Evolutionary conservation across 2,113 vertebrate species (phyloP), one percentile per base, ranked within the genome.

Genomic region (Cynocephalus volans): DNA sequence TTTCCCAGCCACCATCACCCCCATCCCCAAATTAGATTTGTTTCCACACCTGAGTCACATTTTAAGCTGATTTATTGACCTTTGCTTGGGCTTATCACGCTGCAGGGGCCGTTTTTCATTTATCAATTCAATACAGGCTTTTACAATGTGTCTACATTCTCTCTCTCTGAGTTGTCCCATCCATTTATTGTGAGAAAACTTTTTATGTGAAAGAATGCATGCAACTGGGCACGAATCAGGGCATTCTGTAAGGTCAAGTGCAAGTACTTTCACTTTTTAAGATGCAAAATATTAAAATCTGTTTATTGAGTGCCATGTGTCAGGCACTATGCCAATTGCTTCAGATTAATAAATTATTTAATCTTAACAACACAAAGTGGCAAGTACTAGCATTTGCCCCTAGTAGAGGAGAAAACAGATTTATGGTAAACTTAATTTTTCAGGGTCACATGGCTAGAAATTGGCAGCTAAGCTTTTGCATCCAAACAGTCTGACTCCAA

Each of bases 71-170:
- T 83, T 88, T 52, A 56, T 86, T 50, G 33, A 67, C 87, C 50
- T 87, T 95, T 95, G 41, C n/a, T 91, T 93, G 45, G 26, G 33
- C 31, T 80, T 70, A 95, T 80, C 48, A 84, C 85, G 31, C 83
- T 56, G 23, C 28, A 60, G 8, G 15, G 19, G 36, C 8, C 21
- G 65, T 88, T 96, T 81, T 1, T 90, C n/a, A 58, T 77, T 76
- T 41, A 65, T 65, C 60, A 26, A 76, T 95, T 90, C 31, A 92
- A 54, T 50, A 67, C 9, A 86, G 41, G 24, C 19, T 83, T 89
- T 81, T 50, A 21, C 12, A 76, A 13, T 13, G 10, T 52, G 0
- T 50, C 41, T 5, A 4, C 18, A 9, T 6, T 76, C 6, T 48
- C 21, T 69, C 8, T 95, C 28, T 82, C 8, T 36, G 28, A 12